Evolutionary conservation across 2,113 vertebrate species (phyloP).

Genomic region (Etheostoma cragini): DNA sequence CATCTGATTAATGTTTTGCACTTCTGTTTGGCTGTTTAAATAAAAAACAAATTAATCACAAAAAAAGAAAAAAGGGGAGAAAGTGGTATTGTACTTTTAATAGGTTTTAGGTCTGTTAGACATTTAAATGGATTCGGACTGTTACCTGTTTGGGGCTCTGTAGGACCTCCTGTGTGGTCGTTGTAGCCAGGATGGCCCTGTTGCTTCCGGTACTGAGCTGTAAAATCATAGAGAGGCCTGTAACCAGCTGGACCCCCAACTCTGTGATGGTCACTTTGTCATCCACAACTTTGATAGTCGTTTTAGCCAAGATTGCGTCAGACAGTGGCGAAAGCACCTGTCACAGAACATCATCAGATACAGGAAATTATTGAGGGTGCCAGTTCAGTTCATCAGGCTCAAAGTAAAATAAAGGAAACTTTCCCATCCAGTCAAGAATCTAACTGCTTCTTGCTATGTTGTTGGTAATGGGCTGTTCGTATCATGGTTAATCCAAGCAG

Average conservation of each 20-base stretch:
- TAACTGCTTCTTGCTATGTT: neutral
- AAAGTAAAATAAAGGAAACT: neutral
- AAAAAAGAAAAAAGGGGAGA: slow-evolving; percentile 9
- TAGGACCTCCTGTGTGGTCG: slow-evolving; percentile 88
- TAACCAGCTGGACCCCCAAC: slow-evolving; percentile 91
- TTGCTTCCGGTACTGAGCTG: slow-evolving; percentile 93
- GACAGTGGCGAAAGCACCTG: slow-evolving; percentile 94
- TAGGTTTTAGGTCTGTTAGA: neutral
- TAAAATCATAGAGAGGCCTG: slow-evolving; percentile 89
- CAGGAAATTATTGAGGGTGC: neutral
- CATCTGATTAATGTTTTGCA: too few species aligned
- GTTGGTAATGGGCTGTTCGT: neutral
- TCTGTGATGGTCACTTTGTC: slow-evolving; percentile 94
- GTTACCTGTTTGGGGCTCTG: slow-evolving; percentile 89
- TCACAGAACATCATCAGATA: slow-evolving; percentile 22
- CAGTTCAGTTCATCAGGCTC: neutral
- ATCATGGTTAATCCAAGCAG: neutral
- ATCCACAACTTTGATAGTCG: slow-evolving; percentile 91
- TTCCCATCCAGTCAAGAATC: neutral
- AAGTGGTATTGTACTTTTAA: slow-evolving; percentile 4
- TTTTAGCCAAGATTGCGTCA: slow-evolving; percentile 90
- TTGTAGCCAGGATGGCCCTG: slow-evolving; percentile 89
- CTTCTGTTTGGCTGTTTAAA: too few species aligned
- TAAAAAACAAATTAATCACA: too few species aligned
- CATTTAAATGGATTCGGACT: neutral